Evolutionary conservation across 1,140 invertebrate genomes (phyloP).

Genomic region (Thalassaphorura encarpata): DNA sequence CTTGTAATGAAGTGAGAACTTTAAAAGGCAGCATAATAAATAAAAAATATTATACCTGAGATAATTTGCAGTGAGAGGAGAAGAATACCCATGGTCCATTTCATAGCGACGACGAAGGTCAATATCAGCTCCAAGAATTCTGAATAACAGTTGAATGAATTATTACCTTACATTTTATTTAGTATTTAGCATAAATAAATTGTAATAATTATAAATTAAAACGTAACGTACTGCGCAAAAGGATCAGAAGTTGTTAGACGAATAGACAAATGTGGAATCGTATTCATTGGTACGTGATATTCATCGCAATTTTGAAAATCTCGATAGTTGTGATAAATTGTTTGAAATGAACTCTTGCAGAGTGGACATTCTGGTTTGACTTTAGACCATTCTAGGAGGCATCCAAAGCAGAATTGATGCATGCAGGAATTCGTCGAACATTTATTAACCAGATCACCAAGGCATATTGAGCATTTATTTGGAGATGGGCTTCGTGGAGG

Average conservation of each 20-base stretch:
- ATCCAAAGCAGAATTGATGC: slow-evolving; percentile 89
- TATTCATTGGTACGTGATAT: slow-evolving; percentile 50
- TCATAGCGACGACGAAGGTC: no score
- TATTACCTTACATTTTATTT: no score
- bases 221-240: neutral
- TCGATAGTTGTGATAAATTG: slow-evolving; percentile 83
- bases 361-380: slow-evolving; percentile 86
- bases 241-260: neutral
- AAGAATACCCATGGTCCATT: no score
- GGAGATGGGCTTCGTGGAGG: no score
- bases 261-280: slow-evolving; percentile 21
- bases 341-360: slow-evolving; percentile 82
- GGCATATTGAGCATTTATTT: slow-evolving; percentile 76
- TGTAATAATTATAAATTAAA: no score
- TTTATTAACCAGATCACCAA: slow-evolving; percentile 72
- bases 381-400: slow-evolving; percentile 88
- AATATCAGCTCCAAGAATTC: no score
- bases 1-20: no score
- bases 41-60: no score
- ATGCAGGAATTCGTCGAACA: slow-evolving; percentile 84
- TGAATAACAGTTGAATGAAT: no score
- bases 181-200: no score
- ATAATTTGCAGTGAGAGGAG: no score
- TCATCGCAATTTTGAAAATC: slow-evolving; percentile 79
- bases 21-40: no score